A percentile compares a stretch with the other conserved stretches of the same genome.
These are phyloP conservation scores for Gymnopithys bicolor DNA, from an alignment of 2,797 vertebrate genomes.

Conservation along the genomic window DNA sequence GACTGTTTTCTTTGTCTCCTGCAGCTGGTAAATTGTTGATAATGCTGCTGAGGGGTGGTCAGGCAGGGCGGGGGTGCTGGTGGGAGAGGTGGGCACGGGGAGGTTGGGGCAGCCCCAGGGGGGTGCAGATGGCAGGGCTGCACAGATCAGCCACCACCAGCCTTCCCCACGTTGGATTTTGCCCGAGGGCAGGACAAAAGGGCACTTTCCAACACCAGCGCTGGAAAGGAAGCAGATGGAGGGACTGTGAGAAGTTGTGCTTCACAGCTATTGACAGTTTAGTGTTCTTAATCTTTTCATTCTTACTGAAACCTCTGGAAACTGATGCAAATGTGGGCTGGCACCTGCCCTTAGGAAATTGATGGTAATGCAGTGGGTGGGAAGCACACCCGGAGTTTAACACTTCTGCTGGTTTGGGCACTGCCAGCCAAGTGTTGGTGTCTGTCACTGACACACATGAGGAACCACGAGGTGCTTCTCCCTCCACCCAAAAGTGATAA, in stretches of 20 bases:
- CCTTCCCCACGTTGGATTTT: not conserved
- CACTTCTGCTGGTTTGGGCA: not conserved
- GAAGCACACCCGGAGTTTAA: not conserved
- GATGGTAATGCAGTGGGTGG: not conserved
- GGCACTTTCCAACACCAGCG: not conserved
- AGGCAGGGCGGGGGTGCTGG: not conserved
- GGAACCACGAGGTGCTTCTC: conserved; percentile 21
- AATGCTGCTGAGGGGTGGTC: not conserved
- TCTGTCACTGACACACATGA: not conserved
- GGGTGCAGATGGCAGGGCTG: conserved; percentile 20
- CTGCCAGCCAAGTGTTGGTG: not conserved
- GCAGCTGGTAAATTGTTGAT: conserved; percentile 75
- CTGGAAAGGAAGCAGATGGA: conserved; percentile 30
- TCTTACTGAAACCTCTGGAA: not conserved
- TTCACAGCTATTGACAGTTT: not conserved
- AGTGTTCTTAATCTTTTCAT: not conserved
- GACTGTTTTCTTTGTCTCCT: conserved; percentile 70
- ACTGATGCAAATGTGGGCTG: not conserved
- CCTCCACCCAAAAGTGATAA: conserved; percentile 10
- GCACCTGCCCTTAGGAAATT: not conserved
- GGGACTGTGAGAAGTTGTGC: conserved; percentile 8
- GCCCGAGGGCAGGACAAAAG: conserved; percentile 31
- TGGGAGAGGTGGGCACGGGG: not conserved
- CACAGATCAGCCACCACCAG: not conserved
- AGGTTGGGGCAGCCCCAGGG: not conserved